Percentiles rank a stretch among this genome's conserved stretches.
Conservation (phyloP, 2,797 vertebrate genomes). For the Rhinogobio ventralis region DNA sequence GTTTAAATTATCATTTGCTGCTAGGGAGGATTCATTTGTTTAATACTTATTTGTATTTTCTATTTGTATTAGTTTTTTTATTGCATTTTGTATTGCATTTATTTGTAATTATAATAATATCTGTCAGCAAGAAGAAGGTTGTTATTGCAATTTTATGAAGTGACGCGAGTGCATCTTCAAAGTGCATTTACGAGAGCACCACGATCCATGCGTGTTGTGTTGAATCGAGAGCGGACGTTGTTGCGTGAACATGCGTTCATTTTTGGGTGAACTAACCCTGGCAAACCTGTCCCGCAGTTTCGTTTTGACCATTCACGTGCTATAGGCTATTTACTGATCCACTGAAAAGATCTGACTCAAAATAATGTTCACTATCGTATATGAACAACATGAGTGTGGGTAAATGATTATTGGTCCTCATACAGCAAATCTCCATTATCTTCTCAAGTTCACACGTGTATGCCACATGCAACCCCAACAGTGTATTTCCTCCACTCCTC, state of each 20-base stretch:
- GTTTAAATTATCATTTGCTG: no score
- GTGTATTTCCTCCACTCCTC: background rate
- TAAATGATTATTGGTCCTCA: background rate
- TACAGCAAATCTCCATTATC: slow-evolving; percentile 3
- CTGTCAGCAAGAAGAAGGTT: background rate
- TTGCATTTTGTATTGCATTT: no score
- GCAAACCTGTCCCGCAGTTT: background rate
- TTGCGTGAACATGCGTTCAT: no score
- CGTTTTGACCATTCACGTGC: background rate
- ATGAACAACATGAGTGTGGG: background rate
- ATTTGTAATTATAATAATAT: background rate
- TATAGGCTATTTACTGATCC: background rate
- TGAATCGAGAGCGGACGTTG: no score
- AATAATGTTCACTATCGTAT: background rate
- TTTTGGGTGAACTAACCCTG: background rate
- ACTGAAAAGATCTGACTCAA: background rate
- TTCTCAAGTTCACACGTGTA: background rate
- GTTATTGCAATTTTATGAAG: no score
- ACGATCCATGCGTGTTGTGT: no score
- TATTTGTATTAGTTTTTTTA: no score
- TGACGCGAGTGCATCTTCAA: no score
- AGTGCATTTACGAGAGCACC: no score
- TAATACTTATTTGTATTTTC: no score
- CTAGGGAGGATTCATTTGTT: no score
- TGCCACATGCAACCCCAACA: background rate